Percentiles rank a stretch among this genome's conserved stretches.
phyloP scores from a whole-genome alignment of 2,113 vertebrate genomes.

The Corythaeola cristata region DNA sequence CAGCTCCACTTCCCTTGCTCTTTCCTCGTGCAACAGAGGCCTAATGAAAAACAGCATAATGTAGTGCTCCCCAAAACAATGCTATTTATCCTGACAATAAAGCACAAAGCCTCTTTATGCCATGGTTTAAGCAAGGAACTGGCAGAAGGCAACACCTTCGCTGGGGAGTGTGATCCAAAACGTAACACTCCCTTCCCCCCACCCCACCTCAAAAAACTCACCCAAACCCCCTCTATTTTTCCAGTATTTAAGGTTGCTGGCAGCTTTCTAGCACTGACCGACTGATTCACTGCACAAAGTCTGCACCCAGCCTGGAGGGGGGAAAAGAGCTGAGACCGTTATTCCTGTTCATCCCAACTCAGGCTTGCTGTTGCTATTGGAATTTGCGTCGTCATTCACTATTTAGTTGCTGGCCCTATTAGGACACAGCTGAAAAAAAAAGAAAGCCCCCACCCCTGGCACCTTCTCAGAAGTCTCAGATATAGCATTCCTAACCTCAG shows the following conservation, averaged over 20 bases:
- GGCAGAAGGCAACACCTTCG: neutral
- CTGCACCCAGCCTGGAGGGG: conserved; percentile 20
- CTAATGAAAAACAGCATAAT: conserved; percentile 68
- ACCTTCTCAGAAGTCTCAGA: neutral
- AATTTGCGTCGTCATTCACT: conserved; percentile 48
- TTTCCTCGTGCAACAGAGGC: conserved; percentile 77
- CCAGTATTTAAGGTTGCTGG: neutral
- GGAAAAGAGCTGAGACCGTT: conserved; percentile 44
- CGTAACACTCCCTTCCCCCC: rapidly evolving
- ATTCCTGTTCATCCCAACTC: conserved; percentile 36
- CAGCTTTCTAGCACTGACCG: neutral
- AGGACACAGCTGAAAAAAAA: neutral
- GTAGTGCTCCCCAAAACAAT: neutral
- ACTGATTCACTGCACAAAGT: neutral
- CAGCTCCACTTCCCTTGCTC: conserved; percentile 72
- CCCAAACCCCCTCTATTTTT: neutral
- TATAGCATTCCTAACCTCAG: neutral
- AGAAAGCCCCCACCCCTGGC: neutral
- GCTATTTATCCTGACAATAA: neutral
- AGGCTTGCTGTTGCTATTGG: neutral
- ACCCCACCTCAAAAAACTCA: neutral
- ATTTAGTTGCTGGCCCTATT: neutral
- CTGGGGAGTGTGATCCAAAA: neutral
- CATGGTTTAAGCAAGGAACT: neutral
- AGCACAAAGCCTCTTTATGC: neutral